Evolutionary conservation across 2,797 vertebrate genomes (phyloP), one percentile per base, ranked within the genome.

Genomic region (Diceros bicornis): DNA sequence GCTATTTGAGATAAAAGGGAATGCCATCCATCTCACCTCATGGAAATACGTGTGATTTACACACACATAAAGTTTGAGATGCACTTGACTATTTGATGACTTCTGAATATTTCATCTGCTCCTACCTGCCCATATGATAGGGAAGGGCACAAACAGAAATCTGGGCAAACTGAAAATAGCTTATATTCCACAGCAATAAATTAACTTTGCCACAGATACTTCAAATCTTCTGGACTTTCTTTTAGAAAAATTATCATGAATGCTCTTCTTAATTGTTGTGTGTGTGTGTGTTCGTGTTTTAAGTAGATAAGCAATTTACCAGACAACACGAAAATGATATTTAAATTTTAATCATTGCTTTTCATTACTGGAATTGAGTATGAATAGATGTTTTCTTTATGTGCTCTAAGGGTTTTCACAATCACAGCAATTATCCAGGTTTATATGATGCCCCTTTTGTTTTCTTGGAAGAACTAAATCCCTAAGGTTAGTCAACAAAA

Each of bases 401-500:
- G 68, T 77, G n/a, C 69, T 68, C 2, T 62, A 74, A 93, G 68
- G 27, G n/a, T 62, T 96, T 83, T 94, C 50, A 96, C 34, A 74
- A 82, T 59, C 44, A 44, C 23, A 95, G n/a, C 17, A 59, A 52
- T 68, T 94, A 83, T 44, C 25, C 7, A 83, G n/a, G 44, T 75
- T 91, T 88, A 75, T 12, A 77, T 94, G 78, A 64, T 83, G 17
- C 37, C 64, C 50, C 62, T 69, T 96, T 91, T 83, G 44, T 92
- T 95, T 96, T 59, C 55, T 91, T 94, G 85, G 55, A 82, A 72
- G 52, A 95, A 89, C 95, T 78, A 92, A 95, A 75, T 17, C 68
- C 88, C n/a, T 55, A 79, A 94, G 37, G 44, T 84, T 81, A 86
- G 64, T 69, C 84, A 97, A 85, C 79, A 96, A 91, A 95, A 90